phyloP scores from a whole-genome alignment of 2,113 vertebrate species.

The Pachycephala philippinensis region DNA sequence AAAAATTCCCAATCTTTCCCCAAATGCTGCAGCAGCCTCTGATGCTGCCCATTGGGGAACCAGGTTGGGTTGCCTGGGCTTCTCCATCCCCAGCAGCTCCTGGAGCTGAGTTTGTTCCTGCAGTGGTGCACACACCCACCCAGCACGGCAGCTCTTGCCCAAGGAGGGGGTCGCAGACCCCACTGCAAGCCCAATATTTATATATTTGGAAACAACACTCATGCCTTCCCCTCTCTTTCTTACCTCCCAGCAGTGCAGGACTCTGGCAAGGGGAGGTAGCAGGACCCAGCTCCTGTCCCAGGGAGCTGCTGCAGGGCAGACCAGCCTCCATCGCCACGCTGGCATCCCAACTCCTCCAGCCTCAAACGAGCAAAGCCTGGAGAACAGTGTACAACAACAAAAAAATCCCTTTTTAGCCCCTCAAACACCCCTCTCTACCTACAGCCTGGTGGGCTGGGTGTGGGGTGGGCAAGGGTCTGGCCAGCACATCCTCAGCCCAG shows the following conservation, averaged over 20 bases:
- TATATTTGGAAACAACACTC: rapidly evolving
- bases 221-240: not conserved
- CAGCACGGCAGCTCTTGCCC: rapidly evolving
- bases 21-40: not conserved
- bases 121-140: too few relatives aligned
- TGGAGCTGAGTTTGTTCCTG: not conserved
- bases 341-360: not conserved
- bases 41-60: rapidly evolving
- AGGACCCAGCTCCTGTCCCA: not conserved
- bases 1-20: not conserved
- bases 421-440: not conserved
- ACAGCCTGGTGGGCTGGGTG: not conserved
- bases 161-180: not conserved
- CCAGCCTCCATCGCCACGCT: rapidly evolving
- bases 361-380: not conserved
- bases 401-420: not conserved
- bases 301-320: not conserved
- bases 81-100: not conserved
- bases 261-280: not conserved
- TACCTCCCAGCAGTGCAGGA: not conserved
- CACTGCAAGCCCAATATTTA: not conserved
- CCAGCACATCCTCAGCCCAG: rapidly evolving
- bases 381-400: not conserved
- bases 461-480: rapidly evolving
- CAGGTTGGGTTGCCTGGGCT: not conserved